Conservation (phyloP, 2,113 vertebrate genomes). For the Petaurus breviceps region DNA sequence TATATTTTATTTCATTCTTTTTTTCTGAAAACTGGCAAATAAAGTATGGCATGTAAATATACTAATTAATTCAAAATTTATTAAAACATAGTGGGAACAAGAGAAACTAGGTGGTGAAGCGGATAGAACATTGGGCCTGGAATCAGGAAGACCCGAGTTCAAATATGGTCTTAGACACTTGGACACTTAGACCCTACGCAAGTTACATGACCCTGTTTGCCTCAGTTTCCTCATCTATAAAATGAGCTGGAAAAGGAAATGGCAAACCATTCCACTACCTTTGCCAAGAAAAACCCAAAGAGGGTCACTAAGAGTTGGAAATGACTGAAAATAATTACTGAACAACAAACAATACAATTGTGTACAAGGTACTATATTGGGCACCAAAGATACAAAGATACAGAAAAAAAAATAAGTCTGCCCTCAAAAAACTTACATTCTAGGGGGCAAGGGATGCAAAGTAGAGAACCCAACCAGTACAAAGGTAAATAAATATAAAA, state of each 20-base stretch:
- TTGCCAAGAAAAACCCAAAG: too few species aligned
- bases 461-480: background rate
- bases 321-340: background rate
- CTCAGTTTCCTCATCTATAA: too few species aligned
- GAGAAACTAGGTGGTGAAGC: too few species aligned
- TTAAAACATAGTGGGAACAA: background rate
- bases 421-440: background rate
- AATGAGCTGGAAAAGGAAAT: too few species aligned
- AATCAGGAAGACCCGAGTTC: too few species aligned
- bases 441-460: background rate
- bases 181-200: too few species aligned
- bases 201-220: too few species aligned
- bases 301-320: too few species aligned
- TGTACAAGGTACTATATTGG: background rate
- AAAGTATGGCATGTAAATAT: background rate
- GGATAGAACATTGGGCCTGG: too few species aligned
- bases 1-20: background rate
- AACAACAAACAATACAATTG: background rate
- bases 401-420: background rate
- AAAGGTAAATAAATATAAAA: background rate
- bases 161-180: too few species aligned
- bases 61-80: constrained; percentile 1
- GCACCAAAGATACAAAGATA: background rate
- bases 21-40: background rate
- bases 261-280: too few species aligned